These are phyloP conservation scores for Poicephalus gulielmi DNA, from an alignment of 2,113 vertebrate genomes.

Conservation along the genomic window DNA sequence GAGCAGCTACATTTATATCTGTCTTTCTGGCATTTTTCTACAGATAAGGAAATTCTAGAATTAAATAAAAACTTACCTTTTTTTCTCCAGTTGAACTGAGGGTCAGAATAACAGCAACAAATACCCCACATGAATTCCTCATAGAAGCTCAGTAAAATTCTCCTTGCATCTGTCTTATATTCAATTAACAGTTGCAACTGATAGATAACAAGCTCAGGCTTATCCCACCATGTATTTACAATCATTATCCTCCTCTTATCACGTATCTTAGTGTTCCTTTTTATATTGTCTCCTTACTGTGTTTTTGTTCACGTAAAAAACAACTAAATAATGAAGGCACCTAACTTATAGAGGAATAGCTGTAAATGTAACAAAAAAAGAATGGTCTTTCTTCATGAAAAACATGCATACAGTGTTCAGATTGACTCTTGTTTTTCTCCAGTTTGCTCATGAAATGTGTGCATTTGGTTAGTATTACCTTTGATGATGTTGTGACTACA, in stretches of 20 bases:
- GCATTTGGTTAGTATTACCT: background rate
- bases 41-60: background rate
- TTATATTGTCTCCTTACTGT: background rate
- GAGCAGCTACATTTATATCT: background rate
- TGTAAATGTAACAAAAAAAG: background rate
- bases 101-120: background rate
- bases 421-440: background rate
- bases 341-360: background rate
- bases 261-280: background rate
- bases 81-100: background rate
- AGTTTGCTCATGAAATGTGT: background rate
- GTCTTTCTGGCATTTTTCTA: background rate
- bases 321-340: background rate
- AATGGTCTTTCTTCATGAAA: background rate
- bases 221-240: background rate
- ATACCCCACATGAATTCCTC: background rate
- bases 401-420: background rate
- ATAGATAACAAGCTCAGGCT: background rate
- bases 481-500: background rate
- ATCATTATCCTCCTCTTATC: background rate
- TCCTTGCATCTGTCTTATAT: background rate
- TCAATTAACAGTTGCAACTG: background rate
- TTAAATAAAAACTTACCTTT: background rate
- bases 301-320: background rate
- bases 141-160: background rate